Conservation (phyloP, 2,113 vertebrate species). For the Corydoras sp. region DNA sequence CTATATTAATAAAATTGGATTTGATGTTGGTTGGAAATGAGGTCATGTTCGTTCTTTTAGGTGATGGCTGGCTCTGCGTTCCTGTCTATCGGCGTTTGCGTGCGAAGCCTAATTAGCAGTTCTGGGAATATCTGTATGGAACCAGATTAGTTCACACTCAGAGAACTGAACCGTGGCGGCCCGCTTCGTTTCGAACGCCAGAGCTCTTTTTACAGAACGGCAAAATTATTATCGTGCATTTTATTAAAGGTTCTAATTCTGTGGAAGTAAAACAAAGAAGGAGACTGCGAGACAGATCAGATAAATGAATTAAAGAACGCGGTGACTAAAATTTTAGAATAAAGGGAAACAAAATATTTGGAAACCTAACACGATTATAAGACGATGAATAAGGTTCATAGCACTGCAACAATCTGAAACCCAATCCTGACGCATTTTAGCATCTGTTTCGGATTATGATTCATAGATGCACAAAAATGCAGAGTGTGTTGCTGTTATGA, state of each 20-base stretch:
- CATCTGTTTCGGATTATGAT: constrained; percentile 45
- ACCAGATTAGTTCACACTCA: constrained; percentile 18
- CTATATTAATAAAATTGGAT: not conserved
- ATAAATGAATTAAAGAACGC: no score
- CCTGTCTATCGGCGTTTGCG: constrained; percentile 21
- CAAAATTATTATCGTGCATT: constrained; percentile 10
- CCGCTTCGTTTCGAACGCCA: not conserved
- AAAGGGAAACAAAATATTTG: not conserved
- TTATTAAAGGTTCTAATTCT: not conserved
- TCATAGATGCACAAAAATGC: constrained; percentile 30
- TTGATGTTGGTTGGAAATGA: not conserved
- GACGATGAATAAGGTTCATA: constrained; percentile 6
- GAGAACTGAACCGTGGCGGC: not conserved
- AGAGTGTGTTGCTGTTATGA: constrained; percentile 20
- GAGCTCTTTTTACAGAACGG: not conserved
- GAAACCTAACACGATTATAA: constrained; percentile 3
- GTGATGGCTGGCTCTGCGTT: constrained; percentile 26
- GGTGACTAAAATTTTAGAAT: not conserved
- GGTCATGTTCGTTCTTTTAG: constrained; percentile 1
- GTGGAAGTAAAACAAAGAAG: no score
- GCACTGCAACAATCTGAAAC: constrained; percentile 23
- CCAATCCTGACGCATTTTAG: constrained; percentile 29
- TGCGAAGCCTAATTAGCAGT: constrained; percentile 40
- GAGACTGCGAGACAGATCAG: no score
- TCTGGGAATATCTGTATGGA: constrained; percentile 36